A percentile compares a stretch with the other conserved stretches of the same genome.
Conservation (phyloP, 64 coral and sea anemone genomes). For the Pocillopora verrucosa region DNA sequence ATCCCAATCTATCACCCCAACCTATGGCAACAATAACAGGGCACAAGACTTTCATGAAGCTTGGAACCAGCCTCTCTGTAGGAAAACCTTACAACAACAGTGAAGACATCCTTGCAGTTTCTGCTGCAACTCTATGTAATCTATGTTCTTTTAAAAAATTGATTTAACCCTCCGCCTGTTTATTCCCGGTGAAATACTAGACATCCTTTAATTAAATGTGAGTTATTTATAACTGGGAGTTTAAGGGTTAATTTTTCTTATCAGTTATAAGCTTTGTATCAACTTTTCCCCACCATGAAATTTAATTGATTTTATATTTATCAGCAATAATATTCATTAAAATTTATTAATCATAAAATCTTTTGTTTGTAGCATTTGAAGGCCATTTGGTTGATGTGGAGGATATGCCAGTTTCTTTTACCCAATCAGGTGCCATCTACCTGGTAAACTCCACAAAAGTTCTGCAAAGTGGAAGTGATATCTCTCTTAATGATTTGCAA, state of each 20-base stretch:
- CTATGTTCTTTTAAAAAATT: constrained; percentile 37
- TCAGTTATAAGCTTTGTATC: no score
- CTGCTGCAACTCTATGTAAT: constrained; percentile 77
- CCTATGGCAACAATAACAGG: constrained; percentile 64
- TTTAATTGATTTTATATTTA: no score
- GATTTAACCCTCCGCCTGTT: neutral
- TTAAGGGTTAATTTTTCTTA: no score
- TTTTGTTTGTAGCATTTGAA: constrained; percentile 46
- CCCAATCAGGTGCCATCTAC: constrained; percentile 78
- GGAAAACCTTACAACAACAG: constrained; percentile 61
- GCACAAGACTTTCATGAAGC: constrained; percentile 67
- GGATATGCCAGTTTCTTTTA: constrained; percentile 36
- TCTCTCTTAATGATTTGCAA: constrained; percentile 22
- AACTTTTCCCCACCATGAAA: no score
- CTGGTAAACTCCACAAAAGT: constrained; percentile 59
- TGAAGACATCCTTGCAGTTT: constrained; percentile 71
- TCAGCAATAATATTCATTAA: neutral
- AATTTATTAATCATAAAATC: neutral
- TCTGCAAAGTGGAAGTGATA: constrained; percentile 30
- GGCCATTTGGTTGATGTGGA: constrained; percentile 32
- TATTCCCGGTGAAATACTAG: no score
- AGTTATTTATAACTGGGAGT: no score
- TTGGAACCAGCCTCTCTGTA: constrained; percentile 75
- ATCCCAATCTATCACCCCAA: constrained; percentile 17
- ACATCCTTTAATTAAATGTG: no score